Conservation (phyloP, 2,797 vertebrate species). For the Peromyscus melanophrys region DNA sequence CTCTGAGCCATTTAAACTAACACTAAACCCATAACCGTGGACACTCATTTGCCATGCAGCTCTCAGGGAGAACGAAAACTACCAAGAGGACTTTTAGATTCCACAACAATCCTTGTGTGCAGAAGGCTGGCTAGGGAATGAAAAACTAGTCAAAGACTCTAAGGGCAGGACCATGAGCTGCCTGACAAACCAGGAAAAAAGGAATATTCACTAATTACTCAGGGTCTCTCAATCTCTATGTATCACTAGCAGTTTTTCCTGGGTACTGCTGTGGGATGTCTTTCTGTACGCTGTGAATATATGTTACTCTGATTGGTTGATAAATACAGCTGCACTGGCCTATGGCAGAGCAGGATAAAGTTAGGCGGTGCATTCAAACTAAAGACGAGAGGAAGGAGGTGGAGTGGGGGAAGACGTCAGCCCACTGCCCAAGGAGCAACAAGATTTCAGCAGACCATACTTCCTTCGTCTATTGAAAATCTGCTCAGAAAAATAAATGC, state of each 20-base stretch:
- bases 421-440: too few species aligned
- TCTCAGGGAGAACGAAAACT: not conserved
- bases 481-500: slow-evolving; percentile 21
- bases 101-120: not conserved
- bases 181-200: not conserved
- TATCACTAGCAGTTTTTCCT: not conserved
- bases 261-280: not conserved
- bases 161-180: not conserved
- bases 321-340: too few species aligned
- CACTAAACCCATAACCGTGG: not conserved
- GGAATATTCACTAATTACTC: not conserved
- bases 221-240: not conserved
- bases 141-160: not conserved
- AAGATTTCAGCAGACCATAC: too few species aligned
- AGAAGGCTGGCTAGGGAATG: not conserved
- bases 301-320: too few species aligned
- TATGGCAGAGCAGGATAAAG: too few species aligned
- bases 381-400: too few species aligned
- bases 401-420: too few species aligned
- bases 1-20: slow-evolving; percentile 18
- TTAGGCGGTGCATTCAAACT: too few species aligned
- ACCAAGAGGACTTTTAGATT: not conserved
- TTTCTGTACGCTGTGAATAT: too few species aligned
- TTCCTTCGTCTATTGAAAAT: not conserved
- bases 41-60: not conserved